phyloP scores from a whole-genome alignment of 1,140 invertebrate species.

The Drosophila aff. region DNA sequence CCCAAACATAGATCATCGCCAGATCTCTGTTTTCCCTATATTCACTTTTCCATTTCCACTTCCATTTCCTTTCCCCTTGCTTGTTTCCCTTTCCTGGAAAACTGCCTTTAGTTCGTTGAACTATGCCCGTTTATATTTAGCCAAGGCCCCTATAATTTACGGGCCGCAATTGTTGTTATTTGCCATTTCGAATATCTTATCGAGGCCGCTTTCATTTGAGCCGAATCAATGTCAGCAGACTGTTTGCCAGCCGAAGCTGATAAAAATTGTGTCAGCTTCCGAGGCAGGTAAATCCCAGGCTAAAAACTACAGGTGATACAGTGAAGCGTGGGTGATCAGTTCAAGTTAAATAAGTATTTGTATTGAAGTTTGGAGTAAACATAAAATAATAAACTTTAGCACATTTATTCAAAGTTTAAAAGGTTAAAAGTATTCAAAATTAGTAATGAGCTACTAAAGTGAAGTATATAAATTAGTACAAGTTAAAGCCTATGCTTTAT shows the following conservation, averaged over 20 bases:
- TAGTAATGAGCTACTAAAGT: neutral
- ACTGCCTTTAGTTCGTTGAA: conserved; percentile 48
- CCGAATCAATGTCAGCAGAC: conserved; percentile 24
- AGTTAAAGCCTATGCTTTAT: neutral
- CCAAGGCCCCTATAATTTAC: neutral
- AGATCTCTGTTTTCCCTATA: conserved; percentile 19
- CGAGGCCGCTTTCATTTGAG: conserved; percentile 6
- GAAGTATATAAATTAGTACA: too few species aligned
- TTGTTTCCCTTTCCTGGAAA: neutral
- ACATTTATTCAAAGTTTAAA: neutral
- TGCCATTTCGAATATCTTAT: conserved; percentile 49
- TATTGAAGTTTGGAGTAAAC: neutral
- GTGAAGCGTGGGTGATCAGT: neutral
- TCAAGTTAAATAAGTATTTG: neutral
- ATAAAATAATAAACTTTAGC: neutral
- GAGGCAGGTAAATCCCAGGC: conserved; percentile 11
- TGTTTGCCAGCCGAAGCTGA: conserved; percentile 15
- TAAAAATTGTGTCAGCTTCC: conserved; percentile 11
- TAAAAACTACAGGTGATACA: conserved; percentile 7
- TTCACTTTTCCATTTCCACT: neutral
- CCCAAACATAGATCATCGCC: conserved; percentile 49
- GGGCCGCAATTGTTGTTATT: conserved; percentile 24
- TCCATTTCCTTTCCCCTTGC: neutral
- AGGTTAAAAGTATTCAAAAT: neutral
- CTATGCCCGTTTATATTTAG: conserved; percentile 19